Evolutionary conservation across 2,113 vertebrate species (phyloP), one percentile per base, ranked within the genome.

Genomic region (Myodes glareolus): DNA sequence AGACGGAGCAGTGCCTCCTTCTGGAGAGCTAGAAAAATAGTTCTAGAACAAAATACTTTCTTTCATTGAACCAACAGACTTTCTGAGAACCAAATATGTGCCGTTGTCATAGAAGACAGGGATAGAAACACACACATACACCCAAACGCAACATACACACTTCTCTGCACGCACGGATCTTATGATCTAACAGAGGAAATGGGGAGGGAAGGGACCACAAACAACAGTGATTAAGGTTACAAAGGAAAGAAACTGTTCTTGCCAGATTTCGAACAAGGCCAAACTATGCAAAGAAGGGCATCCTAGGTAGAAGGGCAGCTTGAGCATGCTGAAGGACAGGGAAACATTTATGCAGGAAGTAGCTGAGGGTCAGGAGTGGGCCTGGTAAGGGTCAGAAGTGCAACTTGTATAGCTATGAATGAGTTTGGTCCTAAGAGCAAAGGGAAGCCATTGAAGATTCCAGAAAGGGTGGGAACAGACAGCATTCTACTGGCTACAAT

Each of bases 11-110:
- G 68, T 86, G 47, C 42, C 90, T 97, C 81, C 67, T 87, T 75
- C 73, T n/a, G 21, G n/a, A 94, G 13, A 89, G 23, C 50, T 47
- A 63, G 33, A n/a, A 95, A 96, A 96, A 81, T 91, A 88, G 13
- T 93, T 88, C 70, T 39, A 39, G 94, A 95, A 65, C 65, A 92
- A 96, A 97, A 96, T 10, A 94, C 39, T 52, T 95, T 88, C 67
- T 88, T 72, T 42, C 94, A 94, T 67, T 96, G 90, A 85, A 85
- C 90, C 75, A 94, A 93, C 45, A 88, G 90, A 84, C 21, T 90
- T 61, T 94, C 19, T 90, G 25, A 90, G 52, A 39, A 72, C 39
- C 42, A 93, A 88, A 23, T 76, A 89, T 47, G n/a, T 73, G 21
- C 45, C 86, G 75, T 45, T 94, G 33, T 89, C 92, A 7, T 72